Base-by-base conservation (phyloP, 2,888 invertebrate genomes). In the Teinopalpus imperialis region DNA sequence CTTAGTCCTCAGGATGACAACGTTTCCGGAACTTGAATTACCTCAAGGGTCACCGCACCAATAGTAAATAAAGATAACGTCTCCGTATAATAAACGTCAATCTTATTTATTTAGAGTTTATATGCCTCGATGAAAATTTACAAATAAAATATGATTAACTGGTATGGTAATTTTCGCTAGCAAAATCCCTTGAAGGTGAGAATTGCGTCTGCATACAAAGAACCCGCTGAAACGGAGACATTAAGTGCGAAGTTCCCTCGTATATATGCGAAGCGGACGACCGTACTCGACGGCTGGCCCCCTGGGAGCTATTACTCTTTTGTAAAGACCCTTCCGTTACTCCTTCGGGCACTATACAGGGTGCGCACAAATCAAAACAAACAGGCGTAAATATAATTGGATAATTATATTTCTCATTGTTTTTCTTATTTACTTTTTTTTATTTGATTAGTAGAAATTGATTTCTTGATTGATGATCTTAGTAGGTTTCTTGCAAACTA, bases 361-460 rank as follows among this genome's bases (percentile, higher is more conserved):
- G 26, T 32, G 32, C 42, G 54, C 52, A 49, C 52, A 48, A 61
- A 59, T 59, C 56, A 61, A 61, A 58, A 61, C 55, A 59, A 58
- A 59, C 54, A 57, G 53, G 52, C 52, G 56, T 51, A 13, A 32
- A 24, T 2, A 26, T 42, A 42, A 34, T 42, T 34, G 32, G 9
- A 8, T 31, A 31, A 41, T 31, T 41, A 24, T 31, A 23, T 24
- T 31, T 8, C 16, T 5, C 26, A 16, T 24, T 26, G 9, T 36
- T 10, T 16, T 5, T 7, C 12, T 23, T 23, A 36, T 26, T 29
- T 14, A 7, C 2, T 2, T 16, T 16, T 16, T 16, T n/a, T n/a
- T n/a, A n/a, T n/a, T n/a, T n/a, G n/a, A n/a, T n/a, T n/a, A n/a
- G n/a, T n/a, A n/a, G n/a, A n/a, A n/a, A n/a, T n/a, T n/a, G n/a